phyloP scores from a whole-genome alignment of 1,140 invertebrate species.

The Meloidogyne chitwoodi region DNA sequence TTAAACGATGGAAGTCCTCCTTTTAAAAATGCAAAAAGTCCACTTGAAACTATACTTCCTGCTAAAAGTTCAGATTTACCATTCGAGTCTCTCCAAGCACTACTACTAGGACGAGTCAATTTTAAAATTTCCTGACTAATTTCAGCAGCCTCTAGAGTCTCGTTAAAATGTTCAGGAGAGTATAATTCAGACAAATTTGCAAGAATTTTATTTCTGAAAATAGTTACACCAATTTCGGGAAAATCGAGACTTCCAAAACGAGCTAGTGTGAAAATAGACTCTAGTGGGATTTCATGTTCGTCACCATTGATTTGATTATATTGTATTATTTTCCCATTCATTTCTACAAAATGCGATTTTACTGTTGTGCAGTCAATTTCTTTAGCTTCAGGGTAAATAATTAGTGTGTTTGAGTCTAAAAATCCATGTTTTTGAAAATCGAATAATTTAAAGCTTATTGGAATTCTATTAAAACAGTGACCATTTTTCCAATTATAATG shows the following conservation, averaged over 20 bases:
- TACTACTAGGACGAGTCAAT: not conserved
- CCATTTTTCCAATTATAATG: slow-evolving; percentile 9
- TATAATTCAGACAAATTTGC: slow-evolving; percentile 8
- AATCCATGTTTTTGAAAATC: not conserved
- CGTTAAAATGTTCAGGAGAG: not conserved
- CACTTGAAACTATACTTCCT: not conserved
- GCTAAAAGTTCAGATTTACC: not conserved
- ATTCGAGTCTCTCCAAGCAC: not conserved
- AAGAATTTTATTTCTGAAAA: slow-evolving; percentile 6
- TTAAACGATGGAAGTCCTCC: not conserved
- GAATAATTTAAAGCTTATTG: not conserved
- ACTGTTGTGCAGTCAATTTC: not conserved
- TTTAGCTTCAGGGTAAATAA: slow-evolving; percentile 3
- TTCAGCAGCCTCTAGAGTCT: too few species aligned
- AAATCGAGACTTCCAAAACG: slow-evolving; percentile 5
- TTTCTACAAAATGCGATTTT: not conserved
- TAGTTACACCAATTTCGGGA: not conserved
- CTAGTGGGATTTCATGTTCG: too few species aligned
- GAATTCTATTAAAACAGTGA: slow-evolving; percentile 1
- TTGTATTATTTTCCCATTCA: not conserved
- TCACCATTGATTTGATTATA: too few species aligned
- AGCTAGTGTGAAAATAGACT: not conserved
- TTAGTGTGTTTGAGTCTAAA: too few species aligned
- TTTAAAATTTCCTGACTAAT: too few species aligned
- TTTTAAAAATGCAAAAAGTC: slow-evolving; percentile 5